Evolutionary conservation across 2,113 vertebrate genomes (phyloP), one percentile per base, ranked within the genome.

Genomic region (Miniopterus natalensis): DNA sequence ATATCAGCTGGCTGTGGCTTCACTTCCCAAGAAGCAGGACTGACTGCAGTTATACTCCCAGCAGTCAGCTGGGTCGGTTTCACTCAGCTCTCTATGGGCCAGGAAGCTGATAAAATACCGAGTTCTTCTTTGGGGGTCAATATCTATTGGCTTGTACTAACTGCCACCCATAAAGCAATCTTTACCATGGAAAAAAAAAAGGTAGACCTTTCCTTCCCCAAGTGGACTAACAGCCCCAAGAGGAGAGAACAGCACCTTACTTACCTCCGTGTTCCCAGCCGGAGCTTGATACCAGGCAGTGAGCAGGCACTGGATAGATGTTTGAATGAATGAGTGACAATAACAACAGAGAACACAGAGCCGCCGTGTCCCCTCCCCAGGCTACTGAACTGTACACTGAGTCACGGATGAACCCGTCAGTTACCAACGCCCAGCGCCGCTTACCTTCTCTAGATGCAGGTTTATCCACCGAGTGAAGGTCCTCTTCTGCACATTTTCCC

Each of bases 391-490:
- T 0, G 18, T 0, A 3, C 3, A 2, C 40, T 7, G 29, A 8
- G 42, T 3, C 0, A 2, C 0, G 42, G 15, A 18, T 0, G 3
- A 18, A 10, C 4, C 8, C 2, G 0, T 0, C 20, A 4, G 57
- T 1, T 2, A 5, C 36, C 68, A 6, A 27, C 0, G 6, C 36
- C 61, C 83, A 8, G 1, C 0, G 6, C 12, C 17, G n/a, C 98
- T 98, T 97, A 99, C 99, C 99, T 99, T 99, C 97, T 99, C 99
- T 80, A 99, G 98, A 93, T 99, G 99, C 3, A 99, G 98, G 97
- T 99, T 99, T 92, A 99, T 99, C 99, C 99, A 99, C 90, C 99
- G 99, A 5, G 99, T 99, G 92, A 99, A 99, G 15, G 99, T 99
- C 96, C 99, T 99, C 98, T 99, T 99, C 99, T 99, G 99, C 55